Base-by-base conservation (phyloP, 2,113 vertebrate genomes). In the Ondatra zibethicus region DNA sequence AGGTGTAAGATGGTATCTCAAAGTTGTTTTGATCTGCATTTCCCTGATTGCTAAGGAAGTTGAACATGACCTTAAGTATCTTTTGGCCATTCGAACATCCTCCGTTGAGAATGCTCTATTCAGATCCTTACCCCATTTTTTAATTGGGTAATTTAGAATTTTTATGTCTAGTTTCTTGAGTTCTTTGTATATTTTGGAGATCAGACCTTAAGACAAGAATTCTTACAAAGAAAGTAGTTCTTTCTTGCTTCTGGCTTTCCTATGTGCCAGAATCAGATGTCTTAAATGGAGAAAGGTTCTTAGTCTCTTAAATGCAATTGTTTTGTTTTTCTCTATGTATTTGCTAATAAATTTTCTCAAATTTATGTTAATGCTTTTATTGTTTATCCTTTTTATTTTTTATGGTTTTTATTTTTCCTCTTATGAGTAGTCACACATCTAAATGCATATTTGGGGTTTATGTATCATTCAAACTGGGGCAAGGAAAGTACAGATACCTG, bases 351-450 rank as follows among this genome's bases (percentile, higher is more conserved):
- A 58, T 47, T 7, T 89, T 86, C 23, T 52, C n/a, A 61, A 5
- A 50, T 42, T 92, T 95, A 33, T 42, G 19, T 65, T 78, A 65
- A 50, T 92, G 1, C 61, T 95, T 94, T 8, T 80, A 10, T 55
- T 93, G 80, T 84, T 65, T 94, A 16, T 21, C 33, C n/a, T n/a
- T n/a, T n/a, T n/a, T n/a, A n/a, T n/a, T n/a, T n/a, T n/a, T n/a
- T n/a, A n/a, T n/a, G n/a, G n/a, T 94, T 63, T 73, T 47, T 82
- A 77, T 52, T 88, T 52, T 89, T 14, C 4, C 16, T 97, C 29
- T 29, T 75, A 5, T 45, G 42, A 72, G 12, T 29, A 96, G 13
- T 19, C 52, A 19, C 31, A 47, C 42, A 31, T 76, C 33, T 12
- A 13, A 81, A n/a, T 11, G 23, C 36, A 23, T n/a, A 6, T 4